A percentile compares a stretch with the other conserved stretches of the same genome.
These are phyloP conservation scores for Pangasius djambal DNA, from an alignment of 2,797 vertebrate genomes.

Conservation along the genomic window DNA sequence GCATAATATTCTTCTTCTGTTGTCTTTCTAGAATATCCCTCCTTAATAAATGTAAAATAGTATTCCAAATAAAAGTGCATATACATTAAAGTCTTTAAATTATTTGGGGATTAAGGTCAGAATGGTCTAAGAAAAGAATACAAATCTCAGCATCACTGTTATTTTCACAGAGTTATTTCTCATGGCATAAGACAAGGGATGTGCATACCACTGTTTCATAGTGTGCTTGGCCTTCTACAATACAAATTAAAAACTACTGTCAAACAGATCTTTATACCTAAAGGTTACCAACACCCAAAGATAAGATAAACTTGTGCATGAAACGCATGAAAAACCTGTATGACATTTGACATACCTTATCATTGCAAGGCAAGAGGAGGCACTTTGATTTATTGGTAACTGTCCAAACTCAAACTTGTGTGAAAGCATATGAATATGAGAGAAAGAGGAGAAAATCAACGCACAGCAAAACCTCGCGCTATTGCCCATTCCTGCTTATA, in stretches of 20 bases:
- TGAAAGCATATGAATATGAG: not conserved
- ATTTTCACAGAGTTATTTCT: not conserved
- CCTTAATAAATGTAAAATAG: not conserved
- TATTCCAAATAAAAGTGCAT: not conserved
- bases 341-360: constrained; percentile 12
- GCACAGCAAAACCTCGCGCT: not conserved
- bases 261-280: not conserved
- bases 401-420: not conserved
- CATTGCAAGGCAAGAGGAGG: not conserved
- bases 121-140: not conserved
- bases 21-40: not conserved
- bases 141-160: not conserved
- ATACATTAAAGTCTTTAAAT: not conserved
- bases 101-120: too few species aligned
- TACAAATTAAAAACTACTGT: constrained; percentile 4
- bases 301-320: not conserved
- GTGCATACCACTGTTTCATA: not conserved
- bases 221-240: not conserved
- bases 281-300: constrained; percentile 6
- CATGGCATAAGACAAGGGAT: not conserved
- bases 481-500: not conserved
- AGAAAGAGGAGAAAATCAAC: not conserved
- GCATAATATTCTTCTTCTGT: not conserved
- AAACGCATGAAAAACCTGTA: not conserved
- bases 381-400: not conserved